Evolutionary conservation across 2,113 vertebrate species (phyloP).

Genomic region (Sceloporus undulatus): DNA sequence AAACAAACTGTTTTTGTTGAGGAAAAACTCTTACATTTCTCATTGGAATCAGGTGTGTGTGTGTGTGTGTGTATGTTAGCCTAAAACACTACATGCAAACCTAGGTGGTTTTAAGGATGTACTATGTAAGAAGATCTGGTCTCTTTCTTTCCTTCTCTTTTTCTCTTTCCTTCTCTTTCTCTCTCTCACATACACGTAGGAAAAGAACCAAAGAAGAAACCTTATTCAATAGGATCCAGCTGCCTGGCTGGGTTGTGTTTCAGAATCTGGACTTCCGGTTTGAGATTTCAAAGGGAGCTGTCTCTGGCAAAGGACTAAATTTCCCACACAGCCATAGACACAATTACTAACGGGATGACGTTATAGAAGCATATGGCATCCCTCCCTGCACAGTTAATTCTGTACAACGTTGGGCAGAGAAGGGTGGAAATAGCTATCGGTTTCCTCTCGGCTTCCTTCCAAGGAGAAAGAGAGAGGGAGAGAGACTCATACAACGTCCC

Average conservation of each 20-base stretch:
- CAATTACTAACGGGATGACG: constrained; percentile 38
- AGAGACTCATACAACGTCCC: constrained; percentile 22
- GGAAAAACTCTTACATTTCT: background rate
- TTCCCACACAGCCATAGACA: constrained; percentile 44
- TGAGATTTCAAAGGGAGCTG: constrained; percentile 45
- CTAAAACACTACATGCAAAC: background rate
- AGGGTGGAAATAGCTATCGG: constrained; percentile 43
- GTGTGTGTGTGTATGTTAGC: background rate
- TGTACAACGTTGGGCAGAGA: constrained; percentile 18
- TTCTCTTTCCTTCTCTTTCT: background rate
- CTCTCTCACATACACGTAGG: background rate
- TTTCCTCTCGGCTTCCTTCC: constrained; percentile 44
- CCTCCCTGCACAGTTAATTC: constrained; percentile 38
- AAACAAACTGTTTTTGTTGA: background rate
- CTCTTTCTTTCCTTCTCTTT: background rate
- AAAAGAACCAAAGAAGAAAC: constrained; percentile 33
- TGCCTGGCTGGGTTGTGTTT: constrained; percentile 36
- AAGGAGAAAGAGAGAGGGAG: constrained; percentile 17
- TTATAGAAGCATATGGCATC: constrained; percentile 47
- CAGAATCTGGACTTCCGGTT: constrained; percentile 48
- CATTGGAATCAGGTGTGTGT: background rate
- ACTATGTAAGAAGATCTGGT: background rate
- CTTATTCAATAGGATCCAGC: constrained; percentile 43
- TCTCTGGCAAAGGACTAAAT: constrained; percentile 42
- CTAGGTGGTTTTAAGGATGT: background rate